Evolutionary conservation across 37 sponge, comb jelly and placozoan species (phyloP), one percentile per base, ranked within the genome.

Genomic region (Spongia lamella): DNA sequence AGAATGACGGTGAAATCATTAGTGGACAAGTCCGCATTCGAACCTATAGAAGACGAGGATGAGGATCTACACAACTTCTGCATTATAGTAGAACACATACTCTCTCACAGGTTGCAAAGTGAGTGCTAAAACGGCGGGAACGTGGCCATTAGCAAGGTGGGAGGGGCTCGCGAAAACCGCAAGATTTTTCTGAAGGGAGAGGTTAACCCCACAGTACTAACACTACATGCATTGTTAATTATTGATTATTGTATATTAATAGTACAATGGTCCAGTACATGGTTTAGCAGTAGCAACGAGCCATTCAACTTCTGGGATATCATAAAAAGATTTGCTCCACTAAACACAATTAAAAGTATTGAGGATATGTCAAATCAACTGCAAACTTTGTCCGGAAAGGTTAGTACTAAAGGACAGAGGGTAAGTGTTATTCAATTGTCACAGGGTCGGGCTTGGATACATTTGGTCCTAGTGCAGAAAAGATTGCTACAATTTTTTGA

Each of bases 1-100:
- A 84, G 93, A 62, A 93, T 93, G 93, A 85, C 86, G 71, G 76
- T 93, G 13, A 88, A 88, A 79, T 74, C 81, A 26, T 61, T 93
- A 1, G 89, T 93, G 19, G 93, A 93, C 66, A 88, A 82, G 72
- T 72, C 89, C 17, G 78, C 89, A 3, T 88, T 93, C 68, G 86
- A 93, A 66, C 26, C 73, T 24, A 80, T 93, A 21, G 29, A 37
- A 15, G 93, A 93, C 29, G 86, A 88, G 40, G 81, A 82, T 59
- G 68, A 55, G 26, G 79, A 93, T 35, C 74, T 93, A 20, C 54
- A 70, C 15, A 88, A 85, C 69, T 85, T 93, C 71, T 93, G 89
- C 66, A 77, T 31, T 33, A 58, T 72, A 0, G 31, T 93, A 74
- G 93, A 88, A 50, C 79, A 93, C 77, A 54, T 93, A 40, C 73